Evolutionary conservation across 2,888 invertebrate genomes (phyloP).

Genomic region (Drosophila quasianomalipes): DNA sequence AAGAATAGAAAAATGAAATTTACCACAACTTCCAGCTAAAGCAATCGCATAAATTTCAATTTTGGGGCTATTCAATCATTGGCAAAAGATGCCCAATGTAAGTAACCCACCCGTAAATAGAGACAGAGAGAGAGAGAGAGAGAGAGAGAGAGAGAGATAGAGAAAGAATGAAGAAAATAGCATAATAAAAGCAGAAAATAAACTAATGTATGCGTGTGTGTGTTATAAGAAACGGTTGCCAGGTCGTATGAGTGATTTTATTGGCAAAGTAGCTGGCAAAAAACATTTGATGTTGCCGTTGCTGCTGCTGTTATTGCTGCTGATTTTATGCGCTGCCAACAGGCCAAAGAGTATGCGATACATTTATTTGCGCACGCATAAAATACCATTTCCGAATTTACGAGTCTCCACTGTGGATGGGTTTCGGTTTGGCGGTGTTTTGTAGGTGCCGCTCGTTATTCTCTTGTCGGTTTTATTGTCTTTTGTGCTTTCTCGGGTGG

Average conservation of each 20-base stretch:
- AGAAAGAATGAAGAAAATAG: background rate
- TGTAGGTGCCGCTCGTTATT: conserved; percentile 43
- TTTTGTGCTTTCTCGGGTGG: conserved; percentile 14
- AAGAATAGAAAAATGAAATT: background rate
- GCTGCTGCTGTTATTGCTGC: conserved; percentile 19
- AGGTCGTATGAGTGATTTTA: conserved; percentile 77
- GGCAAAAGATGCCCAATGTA: background rate
- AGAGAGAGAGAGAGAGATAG: background rate
- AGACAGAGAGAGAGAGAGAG: background rate
- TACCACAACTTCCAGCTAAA: background rate
- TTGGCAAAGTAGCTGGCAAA: conserved; percentile 25
- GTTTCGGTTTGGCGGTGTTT: conserved; percentile 1
- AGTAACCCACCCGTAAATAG: conserved; percentile 61
- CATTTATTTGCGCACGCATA: conserved; percentile 71
- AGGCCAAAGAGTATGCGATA: conserved; percentile 50
- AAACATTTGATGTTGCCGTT: conserved; percentile 19
- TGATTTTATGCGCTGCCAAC: conserved; percentile 45
- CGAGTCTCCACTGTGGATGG: conserved; percentile 39
- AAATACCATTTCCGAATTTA: conserved; percentile 78
- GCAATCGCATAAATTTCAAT: background rate
- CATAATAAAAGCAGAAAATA: conserved; percentile 15
- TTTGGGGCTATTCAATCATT: background rate
- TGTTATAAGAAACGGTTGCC: conserved; percentile 60
- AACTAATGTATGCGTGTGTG: conserved; percentile 27
- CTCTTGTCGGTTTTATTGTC: conserved; percentile 39